Base-by-base conservation (phyloP, 2,888 invertebrate species). In the Epirrhoe tristata region DNA sequence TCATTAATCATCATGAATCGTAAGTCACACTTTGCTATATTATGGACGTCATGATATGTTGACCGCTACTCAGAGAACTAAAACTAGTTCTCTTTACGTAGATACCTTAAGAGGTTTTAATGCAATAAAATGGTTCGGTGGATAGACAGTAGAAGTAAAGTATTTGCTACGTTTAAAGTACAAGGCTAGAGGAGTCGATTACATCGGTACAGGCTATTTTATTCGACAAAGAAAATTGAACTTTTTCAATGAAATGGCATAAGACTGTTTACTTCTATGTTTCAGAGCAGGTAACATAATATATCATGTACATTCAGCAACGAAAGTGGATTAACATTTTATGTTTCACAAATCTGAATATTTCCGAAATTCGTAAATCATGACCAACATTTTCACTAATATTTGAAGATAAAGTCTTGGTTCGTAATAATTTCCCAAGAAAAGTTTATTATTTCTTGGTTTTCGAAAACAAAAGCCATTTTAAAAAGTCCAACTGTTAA, bases 141-240 rank as follows among this genome's bases (percentile, higher is more conserved):
- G 58, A 58, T 34, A 58, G 50, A 58, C 58, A 58, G 58, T 58
- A 17, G 50, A 50, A 51, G 34, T 58, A 58, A 58, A 58, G 58
- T 34, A 50, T 50, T 50, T 50, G 48, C 46, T 50, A 50, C 58
- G 36, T 16, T 58, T 24, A 36, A 6, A 36, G 50, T 58, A 58
- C 58, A 36, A 50, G n/a, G 50, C 50, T 50, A n/a, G 58, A 50
- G 34, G 32, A 50, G 32, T 48, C 58, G 48, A 58, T 50, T 48
- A 48, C 48, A 48, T 16, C 12, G 12, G 39, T 43, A 12, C 12
- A 12, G 39, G 39, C 12, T 43, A 12, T 43, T 43, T 43, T 43
- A 43, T 43, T 12, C 12, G 5, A 43, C 39, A 43, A 43, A 43
- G 12, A 43, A 43, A 43, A 43, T 12, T 12, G 39, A 12, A 43